Evolutionary conservation across 2,888 invertebrate genomes (phyloP), one percentile per base, ranked within the genome.

Genomic region (Drosophila greeni): DNA sequence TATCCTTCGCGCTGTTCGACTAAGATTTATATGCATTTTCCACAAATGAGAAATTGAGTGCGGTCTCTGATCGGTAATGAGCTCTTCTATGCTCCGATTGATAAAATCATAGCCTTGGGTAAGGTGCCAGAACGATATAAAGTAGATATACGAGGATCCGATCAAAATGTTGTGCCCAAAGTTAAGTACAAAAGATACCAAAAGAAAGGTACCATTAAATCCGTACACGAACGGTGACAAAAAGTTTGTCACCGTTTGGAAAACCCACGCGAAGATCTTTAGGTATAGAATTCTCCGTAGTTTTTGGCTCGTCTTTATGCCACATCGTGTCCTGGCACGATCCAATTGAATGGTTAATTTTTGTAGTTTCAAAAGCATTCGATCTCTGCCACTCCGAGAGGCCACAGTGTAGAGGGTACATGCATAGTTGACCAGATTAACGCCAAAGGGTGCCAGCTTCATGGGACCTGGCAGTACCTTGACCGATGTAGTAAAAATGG

Each of bases 101-200:
- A 40, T 40, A 5, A 23, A 40, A 8, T 40, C 20, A 40, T 8
- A 40, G 39, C 39, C 39, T 40, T 20, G 39, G 20, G 39, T 14
- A 40, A 40, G 20, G 20, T 40, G 39, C 39, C 39, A 40, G 8
- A 40, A 40, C 20, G 39, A 40, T 3, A 40, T 14, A 40, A 40
- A 40, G 39, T 7, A 8, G 39, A 14, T 14, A 20, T 14, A 40
- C 14, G 39, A 40, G 3, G 40, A 23, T 23, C 23, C 40, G 4
- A n/a, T 1, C 5, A 40, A 40, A 23, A 5, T 40, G 4, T 9
- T n/a, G 23, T 9, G n/a, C 2, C 40, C 40, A 24, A 42, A 23
- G 8, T 23, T 14, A 40, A 14, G 3, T 7, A 20, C 5, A 20
- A 23, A 1, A 20, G 7, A 14, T 20, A 3, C 7, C 20, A 20